Evolutionary conservation across 2,888 invertebrate genomes (phyloP), one percentile per base, ranked within the genome.

Genomic region (Chrysomela aeneicollis): DNA sequence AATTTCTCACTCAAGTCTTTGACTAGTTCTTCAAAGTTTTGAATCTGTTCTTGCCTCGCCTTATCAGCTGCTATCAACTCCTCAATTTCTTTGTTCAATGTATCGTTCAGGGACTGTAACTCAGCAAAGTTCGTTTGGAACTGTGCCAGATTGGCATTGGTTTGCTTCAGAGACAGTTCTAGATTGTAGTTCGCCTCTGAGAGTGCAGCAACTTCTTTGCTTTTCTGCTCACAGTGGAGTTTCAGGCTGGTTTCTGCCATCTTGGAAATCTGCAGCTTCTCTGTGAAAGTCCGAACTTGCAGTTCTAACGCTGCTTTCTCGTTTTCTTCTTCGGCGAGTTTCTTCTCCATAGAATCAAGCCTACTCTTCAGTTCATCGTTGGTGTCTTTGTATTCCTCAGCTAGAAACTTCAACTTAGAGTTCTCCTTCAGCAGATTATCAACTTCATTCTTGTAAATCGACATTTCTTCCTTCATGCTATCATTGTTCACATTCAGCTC

Each of bases 401-500:
- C 77, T 3, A 71, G 19, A 18, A 69, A 64, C 54, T 73, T 67
- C 6, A 78, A 61, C 21, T 72, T 72, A 46, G 71, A 65, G 61
- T 79, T 79, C 47, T 76, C 74, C 54, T 67, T 78, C 71, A 69
- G 78, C 74, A 72, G 75, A 70, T 66, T 80, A n/a, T 74, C 71
- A 3, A 75, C 67, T 61, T 76, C 72, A 10, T 60, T 66, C 77
- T 77, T 83, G 72, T 63, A 74, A 59, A 69, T 79, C 77, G 70
- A 82, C 67, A 74, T 74, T 79, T 76, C 82, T 79, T 83, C 82
- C 42, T 76, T 77, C 59, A 81, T 63, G 2, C 74, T 71, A 77
- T 87, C 87, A 59, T 85, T 73, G 69, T 85, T 84, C 63, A 86
- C 82, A 15, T 85, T 84, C 51, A 84, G 82, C 74, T 85, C 85